Evolutionary conservation across 53 echinoderm and acorn worm species (phyloP).

Genomic region (Paelopatides confundens): DNA sequence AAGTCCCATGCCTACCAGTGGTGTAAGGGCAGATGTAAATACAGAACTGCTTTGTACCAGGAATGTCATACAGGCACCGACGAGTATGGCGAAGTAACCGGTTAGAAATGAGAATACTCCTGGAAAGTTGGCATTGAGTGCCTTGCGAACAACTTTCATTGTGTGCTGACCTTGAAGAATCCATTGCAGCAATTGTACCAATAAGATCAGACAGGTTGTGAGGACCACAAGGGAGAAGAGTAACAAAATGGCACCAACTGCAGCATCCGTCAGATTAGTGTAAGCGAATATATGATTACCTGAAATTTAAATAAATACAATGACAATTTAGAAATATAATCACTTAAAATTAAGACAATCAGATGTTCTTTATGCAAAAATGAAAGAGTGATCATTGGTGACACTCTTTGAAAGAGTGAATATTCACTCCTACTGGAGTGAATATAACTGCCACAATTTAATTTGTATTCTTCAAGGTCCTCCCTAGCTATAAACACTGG

Average conservation of each 20-base stretch:
- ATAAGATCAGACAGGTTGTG: constrained; percentile 64
- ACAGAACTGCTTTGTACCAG: constrained; percentile 97
- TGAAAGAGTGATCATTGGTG: no score
- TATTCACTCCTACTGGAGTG: no score
- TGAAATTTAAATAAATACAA: no score
- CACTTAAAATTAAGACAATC: background rate
- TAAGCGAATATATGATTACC: constrained; percentile 77
- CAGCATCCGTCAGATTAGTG: constrained; percentile 62
- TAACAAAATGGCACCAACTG: constrained; percentile 70
- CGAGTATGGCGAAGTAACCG: constrained; percentile 83
- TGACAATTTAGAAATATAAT: no score
- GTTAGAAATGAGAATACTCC: constrained; percentile 83
- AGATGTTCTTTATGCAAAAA: background rate
- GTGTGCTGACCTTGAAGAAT: constrained; percentile 75
- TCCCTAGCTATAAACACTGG: no score
- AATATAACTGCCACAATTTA: no score
- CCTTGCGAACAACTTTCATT: constrained; percentile 75
- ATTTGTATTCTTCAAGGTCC: no score
- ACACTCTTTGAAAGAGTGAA: no score
- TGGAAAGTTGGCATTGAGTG: constrained; percentile 94
- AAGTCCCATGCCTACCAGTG: constrained; percentile 91
- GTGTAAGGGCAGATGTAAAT: constrained; percentile 96
- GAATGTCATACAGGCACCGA: constrained; percentile 88
- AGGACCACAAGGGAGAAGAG: constrained; percentile 64
- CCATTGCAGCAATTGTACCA: constrained; percentile 77